These are phyloP conservation scores for Hippasteria phrygiana DNA, from an alignment of 53 echinoderm and acorn worm species.

Conservation along the genomic window DNA sequence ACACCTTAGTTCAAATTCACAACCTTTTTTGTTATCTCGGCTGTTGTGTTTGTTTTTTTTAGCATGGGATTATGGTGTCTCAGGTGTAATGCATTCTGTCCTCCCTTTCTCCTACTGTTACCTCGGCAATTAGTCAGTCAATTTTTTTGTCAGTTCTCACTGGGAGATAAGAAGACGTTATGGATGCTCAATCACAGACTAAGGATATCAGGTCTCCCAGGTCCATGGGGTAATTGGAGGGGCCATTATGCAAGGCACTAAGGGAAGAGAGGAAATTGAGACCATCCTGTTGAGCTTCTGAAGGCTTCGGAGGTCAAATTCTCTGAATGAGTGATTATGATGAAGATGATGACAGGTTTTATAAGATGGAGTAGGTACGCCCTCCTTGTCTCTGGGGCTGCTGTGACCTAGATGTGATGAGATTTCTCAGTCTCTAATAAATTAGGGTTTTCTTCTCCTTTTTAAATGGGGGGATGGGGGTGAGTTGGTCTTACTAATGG, in stretches of 20 bases:
- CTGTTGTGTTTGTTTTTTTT: neutral
- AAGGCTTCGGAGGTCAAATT: neutral
- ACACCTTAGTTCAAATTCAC: too few relatives aligned
- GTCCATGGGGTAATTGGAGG: neutral
- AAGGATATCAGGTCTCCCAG: neutral
- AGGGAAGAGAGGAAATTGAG: neutral
- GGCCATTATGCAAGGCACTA: neutral
- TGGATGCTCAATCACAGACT: constrained; percentile 1
- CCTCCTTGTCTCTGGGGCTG: too few relatives aligned
- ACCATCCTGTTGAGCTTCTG: neutral
- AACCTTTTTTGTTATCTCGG: too few relatives aligned
- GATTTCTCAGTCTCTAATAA: too few relatives aligned
- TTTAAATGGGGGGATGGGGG: too few relatives aligned
- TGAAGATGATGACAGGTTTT: neutral
- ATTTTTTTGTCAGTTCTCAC: neutral
- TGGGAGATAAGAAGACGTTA: neutral
- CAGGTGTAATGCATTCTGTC: neutral
- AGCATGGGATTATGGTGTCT: neutral
- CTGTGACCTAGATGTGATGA: too few relatives aligned
- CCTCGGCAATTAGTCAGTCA: neutral
- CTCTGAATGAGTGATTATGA: neutral
- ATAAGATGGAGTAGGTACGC: neutral
- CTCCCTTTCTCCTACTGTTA: neutral
- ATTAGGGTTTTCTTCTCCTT: too few relatives aligned
- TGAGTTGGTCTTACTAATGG: too few relatives aligned